These are phyloP conservation scores for Girardinus metallicus DNA, from an alignment of 2,797 vertebrate species.

Conservation along the genomic window DNA sequence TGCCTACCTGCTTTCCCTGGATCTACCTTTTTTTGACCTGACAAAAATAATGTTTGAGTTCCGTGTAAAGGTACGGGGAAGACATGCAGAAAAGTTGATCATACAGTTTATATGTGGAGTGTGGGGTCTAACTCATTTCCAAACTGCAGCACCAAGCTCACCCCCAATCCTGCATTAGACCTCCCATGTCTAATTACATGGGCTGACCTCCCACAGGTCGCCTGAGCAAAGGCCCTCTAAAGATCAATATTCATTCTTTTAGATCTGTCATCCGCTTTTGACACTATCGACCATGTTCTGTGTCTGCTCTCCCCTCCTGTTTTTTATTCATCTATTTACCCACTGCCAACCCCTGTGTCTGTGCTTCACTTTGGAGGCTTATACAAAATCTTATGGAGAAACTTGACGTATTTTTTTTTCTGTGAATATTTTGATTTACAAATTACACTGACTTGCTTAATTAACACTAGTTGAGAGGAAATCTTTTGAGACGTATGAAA, in stretches of 20 bases:
- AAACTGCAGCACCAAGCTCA: constrained; percentile 26
- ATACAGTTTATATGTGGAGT: background rate
- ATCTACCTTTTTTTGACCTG: too few species aligned
- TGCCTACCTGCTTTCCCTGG: too few species aligned
- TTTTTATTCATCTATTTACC: constrained; percentile 83
- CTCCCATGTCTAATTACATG: constrained; percentile 82
- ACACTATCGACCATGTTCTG: constrained; percentile 85
- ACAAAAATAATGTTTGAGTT: background rate
- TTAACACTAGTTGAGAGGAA: background rate
- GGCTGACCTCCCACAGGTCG: constrained; percentile 85
- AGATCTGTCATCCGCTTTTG: constrained; percentile 88
- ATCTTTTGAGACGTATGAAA: background rate
- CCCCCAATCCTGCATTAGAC: constrained; percentile 57
- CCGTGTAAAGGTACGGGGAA: background rate
- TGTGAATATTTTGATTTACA: background rate
- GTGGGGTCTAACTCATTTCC: constrained; percentile 7
- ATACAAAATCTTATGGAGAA: constrained; percentile 2
- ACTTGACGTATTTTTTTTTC: constrained; percentile 1
- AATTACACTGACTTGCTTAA: background rate
- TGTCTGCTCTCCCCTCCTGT: constrained; percentile 69
- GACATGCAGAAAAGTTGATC: background rate
- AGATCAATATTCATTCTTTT: constrained; percentile 91
- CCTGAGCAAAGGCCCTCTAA: constrained; percentile 74
- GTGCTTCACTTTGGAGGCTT: constrained; percentile 12
- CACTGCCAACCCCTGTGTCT: constrained; percentile 34